Conservation (phyloP, 2,888 invertebrate species). For the Sylvicola cinctus region DNA sequence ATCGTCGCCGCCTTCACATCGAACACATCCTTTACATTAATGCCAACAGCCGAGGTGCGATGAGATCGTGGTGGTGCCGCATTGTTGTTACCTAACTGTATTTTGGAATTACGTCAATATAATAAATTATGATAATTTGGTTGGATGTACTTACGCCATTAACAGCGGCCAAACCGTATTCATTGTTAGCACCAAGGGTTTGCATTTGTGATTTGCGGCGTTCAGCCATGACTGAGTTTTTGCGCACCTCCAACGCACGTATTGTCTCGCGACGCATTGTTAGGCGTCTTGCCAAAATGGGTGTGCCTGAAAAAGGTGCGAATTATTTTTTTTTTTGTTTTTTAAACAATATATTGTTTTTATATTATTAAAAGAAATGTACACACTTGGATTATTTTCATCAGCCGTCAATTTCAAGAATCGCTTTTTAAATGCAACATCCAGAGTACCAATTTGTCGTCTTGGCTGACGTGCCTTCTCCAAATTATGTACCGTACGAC, state of each 20-base stretch:
- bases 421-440: conserved; percentile 88
- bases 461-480: conserved; percentile 79
- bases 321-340: no score
- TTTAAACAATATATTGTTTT: neutral
- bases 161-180: conserved; percentile 38
- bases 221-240: conserved; percentile 77
- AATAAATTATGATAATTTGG: no score
- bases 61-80: conserved; percentile 42
- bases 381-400: conserved; percentile 37
- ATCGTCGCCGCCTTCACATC: no score
- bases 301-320: conserved; percentile 48
- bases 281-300: conserved; percentile 63
- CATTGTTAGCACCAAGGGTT: conserved; percentile 69
- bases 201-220: conserved; percentile 78
- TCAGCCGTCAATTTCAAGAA: conserved; percentile 77
- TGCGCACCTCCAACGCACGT: conserved; percentile 68
- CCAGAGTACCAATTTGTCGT: conserved; percentile 80
- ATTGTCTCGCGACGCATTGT: conserved; percentile 66
- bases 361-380: no score
- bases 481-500: conserved; percentile 81
- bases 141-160: no score
- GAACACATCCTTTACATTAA: conserved; percentile 64
- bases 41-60: conserved; percentile 58
- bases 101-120: no score
- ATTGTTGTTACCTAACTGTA: no score